Evolutionary conservation across 2,797 vertebrate species (phyloP), one percentile per base, ranked within the genome.

Genomic region (Siniperca obscura): DNA sequence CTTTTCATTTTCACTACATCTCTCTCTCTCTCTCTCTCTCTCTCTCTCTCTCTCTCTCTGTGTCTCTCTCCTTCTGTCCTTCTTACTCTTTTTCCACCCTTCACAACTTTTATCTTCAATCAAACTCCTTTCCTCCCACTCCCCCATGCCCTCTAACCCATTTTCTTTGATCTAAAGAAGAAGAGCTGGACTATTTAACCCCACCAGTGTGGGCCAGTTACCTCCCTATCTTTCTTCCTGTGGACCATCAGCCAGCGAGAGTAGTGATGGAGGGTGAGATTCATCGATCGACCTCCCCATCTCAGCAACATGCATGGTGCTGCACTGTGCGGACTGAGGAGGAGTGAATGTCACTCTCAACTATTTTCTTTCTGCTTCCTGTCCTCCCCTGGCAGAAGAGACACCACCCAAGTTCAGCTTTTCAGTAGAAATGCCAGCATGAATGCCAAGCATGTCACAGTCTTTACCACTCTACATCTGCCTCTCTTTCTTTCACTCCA

Each of bases 191-290:
- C 66, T 94, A 94, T 93, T 89, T 96, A 93, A 93, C 93, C 90
- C 94, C 93, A 86, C 92, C 93, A 91, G 91, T 94, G 92, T 97
- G 96, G 96, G 95, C 92, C 93, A 94, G 94, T 92, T 95, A 95
- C 89, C 94, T 95, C 73, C 93, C 96, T 92, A 66, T 96, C 38
- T 97, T 95, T 93, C 92, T 60, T 79, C 93, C 95, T 34, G 80
- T 78, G 96, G 96, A 96, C 87, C 96, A 88, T 89, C 95, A 86
- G 80, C 93, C 95, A 74, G 92, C 95, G 69, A 94, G 91, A 90
- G 86, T 88, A 68, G 94, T 93, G 83, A 91, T 87, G 77, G 95
- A 96, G 96, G 97, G 95, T 98, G 97, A 98, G 97, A 93, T 48
- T 88, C 85, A 74, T 90, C 78, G 21, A 86, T 86, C 81, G 17